These are phyloP conservation scores for Elachura formosa DNA, from an alignment of 2,113 vertebrate species.

Conservation along the genomic window DNA sequence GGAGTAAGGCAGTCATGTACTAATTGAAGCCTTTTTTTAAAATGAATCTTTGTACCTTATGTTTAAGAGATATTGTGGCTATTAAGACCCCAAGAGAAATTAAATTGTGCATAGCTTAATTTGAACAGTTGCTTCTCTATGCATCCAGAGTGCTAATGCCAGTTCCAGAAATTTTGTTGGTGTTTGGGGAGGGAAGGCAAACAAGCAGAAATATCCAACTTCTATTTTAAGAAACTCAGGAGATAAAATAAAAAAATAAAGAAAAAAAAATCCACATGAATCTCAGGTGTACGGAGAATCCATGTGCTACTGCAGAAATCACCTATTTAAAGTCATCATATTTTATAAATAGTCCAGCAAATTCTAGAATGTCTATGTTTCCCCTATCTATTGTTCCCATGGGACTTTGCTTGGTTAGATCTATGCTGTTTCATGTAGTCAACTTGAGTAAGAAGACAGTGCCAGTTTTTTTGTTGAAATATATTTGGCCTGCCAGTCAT, in stretches of 20 bases:
- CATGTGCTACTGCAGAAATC: constrained; percentile 6
- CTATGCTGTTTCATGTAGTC: not conserved
- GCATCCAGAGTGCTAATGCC: not conserved
- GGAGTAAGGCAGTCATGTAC: not conserved
- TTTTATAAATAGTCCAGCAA: constrained; percentile 32
- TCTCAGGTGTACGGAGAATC: not conserved
- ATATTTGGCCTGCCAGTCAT: not conserved
- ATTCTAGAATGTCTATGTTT: not conserved
- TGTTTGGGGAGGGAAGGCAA: not conserved
- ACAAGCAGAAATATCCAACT: not conserved
- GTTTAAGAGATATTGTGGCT: not conserved
- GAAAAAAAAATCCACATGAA: not conserved
- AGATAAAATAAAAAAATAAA: not conserved
- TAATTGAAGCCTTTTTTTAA: not conserved
- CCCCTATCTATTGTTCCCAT: not conserved
- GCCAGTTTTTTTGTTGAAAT: not conserved
- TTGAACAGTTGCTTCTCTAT: constrained; percentile 24
- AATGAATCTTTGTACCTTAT: not conserved
- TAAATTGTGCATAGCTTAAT: not conserved
- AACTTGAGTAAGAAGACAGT: not conserved
- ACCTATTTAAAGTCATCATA: constrained; percentile 12
- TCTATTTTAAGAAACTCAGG: not conserved
- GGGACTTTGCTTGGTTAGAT: not conserved
- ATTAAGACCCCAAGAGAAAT: constrained; percentile 34
- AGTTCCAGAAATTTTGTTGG: constrained; percentile 15